phyloP scores from a whole-genome alignment of 2,113 vertebrate genomes.

The Todiramphus chloris region DNA sequence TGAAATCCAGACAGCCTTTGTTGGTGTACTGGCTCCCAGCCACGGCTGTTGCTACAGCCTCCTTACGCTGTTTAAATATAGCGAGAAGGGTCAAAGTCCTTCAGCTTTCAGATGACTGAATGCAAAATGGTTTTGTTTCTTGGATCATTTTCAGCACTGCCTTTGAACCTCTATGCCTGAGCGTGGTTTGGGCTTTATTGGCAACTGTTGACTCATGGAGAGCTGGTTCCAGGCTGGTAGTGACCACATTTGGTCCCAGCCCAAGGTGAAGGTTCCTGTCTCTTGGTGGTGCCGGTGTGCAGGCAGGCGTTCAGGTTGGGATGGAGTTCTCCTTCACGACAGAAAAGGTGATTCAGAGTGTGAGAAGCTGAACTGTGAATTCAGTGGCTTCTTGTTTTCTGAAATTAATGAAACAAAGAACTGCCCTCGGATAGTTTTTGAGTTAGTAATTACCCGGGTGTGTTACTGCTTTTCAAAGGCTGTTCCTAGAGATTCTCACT shows the following conservation, averaged over 20 bases:
- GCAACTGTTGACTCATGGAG: not conserved
- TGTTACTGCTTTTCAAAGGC: not conserved
- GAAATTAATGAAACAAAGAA: not conserved
- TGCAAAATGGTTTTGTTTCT: slow-evolving; percentile 42
- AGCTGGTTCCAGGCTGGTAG: slow-evolving; percentile 3
- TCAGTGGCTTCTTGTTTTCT: not conserved
- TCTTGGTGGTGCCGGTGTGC: not conserved
- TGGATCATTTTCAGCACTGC: slow-evolving; percentile 32
- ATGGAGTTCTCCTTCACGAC: not conserved
- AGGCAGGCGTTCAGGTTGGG: not conserved
- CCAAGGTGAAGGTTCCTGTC: not conserved
- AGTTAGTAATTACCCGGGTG: not conserved
- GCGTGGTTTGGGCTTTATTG: slow-evolving; percentile 12
- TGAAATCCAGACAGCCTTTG: not conserved
- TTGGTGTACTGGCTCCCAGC: not conserved
- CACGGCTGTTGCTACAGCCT: not conserved
- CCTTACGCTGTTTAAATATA: not conserved
- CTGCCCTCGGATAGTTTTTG: not conserved
- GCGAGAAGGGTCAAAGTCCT: slow-evolving; percentile 50
- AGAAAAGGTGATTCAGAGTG: not conserved
- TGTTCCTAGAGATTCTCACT: not conserved
- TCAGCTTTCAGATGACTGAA: slow-evolving; percentile 2
- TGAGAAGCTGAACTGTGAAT: not conserved
- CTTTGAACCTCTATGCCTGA: slow-evolving; percentile 32
- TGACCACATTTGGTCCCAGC: not conserved